phyloP scores from a whole-genome alignment of 1,140 invertebrate species.

The Sarcophaga peregrina region DNA sequence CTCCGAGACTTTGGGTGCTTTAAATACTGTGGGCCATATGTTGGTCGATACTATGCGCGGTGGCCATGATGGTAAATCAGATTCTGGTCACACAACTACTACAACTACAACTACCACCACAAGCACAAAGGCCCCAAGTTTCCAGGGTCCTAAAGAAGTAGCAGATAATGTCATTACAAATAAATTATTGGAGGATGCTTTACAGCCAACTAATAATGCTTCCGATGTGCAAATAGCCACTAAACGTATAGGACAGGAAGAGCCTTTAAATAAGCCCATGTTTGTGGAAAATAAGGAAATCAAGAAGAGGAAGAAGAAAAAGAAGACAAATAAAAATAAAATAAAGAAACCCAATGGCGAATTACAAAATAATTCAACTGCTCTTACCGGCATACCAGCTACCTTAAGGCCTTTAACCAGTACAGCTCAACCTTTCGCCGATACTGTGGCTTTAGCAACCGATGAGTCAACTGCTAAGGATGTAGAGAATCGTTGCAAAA shows the following conservation, averaged over 20 bases:
- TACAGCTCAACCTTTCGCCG: constrained; percentile 48
- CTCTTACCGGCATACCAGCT: constrained; percentile 53
- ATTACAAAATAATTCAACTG: constrained; percentile 42
- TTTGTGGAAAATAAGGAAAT: constrained; percentile 64
- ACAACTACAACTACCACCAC: constrained; percentile 34
- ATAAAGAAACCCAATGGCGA: constrained; percentile 53
- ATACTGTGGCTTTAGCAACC: constrained; percentile 52
- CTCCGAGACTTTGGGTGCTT: constrained; percentile 76
- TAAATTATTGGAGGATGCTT: too few species aligned
- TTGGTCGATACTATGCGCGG: constrained; percentile 82
- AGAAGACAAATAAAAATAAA: constrained; percentile 68
- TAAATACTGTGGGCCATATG: constrained; percentile 85
- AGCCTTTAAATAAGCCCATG: constrained; percentile 51
- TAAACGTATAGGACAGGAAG: constrained; percentile 62
- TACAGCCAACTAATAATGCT: constrained; percentile 59
- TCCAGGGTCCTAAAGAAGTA: not conserved
- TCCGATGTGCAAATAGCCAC: constrained; percentile 53
- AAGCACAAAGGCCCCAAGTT: not conserved
- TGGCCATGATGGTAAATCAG: constrained; percentile 58
- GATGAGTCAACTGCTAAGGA: constrained; percentile 62
- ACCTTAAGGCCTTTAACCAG: constrained; percentile 50
- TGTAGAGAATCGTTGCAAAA: constrained; percentile 74
- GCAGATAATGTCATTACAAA: not conserved
- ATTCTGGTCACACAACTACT: constrained; percentile 62
- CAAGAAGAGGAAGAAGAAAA: constrained; percentile 64